Conservation (phyloP, 2,113 vertebrate species). For the Podarcis cretensis region DNA sequence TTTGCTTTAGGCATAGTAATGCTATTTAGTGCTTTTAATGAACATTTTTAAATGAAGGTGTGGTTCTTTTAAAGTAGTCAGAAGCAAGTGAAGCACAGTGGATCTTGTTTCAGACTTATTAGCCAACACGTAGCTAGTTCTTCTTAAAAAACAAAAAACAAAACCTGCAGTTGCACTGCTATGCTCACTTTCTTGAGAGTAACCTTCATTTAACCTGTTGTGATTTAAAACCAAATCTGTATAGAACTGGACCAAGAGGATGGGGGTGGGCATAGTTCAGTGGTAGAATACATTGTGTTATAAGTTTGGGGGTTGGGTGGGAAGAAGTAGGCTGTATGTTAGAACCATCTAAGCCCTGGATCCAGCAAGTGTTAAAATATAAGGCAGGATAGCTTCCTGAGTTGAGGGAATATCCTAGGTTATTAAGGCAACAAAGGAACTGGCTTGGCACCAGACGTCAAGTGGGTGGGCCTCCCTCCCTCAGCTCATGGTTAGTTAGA, state of each 20-base stretch:
- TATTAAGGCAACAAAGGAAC: too few species aligned
- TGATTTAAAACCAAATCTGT: not conserved
- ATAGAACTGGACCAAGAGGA: not conserved
- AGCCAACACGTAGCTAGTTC: not conserved
- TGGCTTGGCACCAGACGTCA: too few species aligned
- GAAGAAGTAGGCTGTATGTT: too few species aligned
- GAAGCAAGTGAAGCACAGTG: not conserved
- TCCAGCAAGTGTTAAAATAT: too few species aligned
- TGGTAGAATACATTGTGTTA: too few species aligned
- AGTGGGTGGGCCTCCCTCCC: too few species aligned
- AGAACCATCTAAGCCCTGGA: too few species aligned
- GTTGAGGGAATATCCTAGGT: too few species aligned
- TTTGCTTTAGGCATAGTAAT: constrained; percentile 2
- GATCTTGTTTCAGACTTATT: constrained; percentile 7
- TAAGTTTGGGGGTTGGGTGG: too few species aligned
- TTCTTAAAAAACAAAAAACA: not conserved
- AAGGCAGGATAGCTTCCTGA: too few species aligned
- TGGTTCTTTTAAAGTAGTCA: not conserved
- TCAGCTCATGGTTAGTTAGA: too few species aligned
- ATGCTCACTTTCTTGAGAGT: not conserved
- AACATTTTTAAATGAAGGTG: not conserved
- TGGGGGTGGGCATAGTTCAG: not conserved
- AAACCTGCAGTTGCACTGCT: not conserved
- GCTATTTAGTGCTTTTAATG: not conserved
- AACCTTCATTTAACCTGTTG: not conserved